Conservation (phyloP, 2,797 vertebrate species). For the Rhinogobio ventralis region DNA sequence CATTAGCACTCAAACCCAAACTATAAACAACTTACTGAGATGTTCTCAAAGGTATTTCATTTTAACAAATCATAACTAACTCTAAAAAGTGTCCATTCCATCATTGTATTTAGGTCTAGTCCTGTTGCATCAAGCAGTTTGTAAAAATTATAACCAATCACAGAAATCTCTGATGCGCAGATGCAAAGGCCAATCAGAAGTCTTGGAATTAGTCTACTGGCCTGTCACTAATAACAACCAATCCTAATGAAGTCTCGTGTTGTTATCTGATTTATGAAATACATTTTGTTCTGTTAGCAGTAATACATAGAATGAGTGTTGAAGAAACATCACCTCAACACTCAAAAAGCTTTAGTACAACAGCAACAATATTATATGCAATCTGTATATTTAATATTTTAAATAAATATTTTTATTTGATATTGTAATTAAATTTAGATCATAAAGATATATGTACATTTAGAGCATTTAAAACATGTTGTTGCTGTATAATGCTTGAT, state of each 20-base stretch:
- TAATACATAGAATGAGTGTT: not conserved
- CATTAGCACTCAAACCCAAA: conserved; percentile 36
- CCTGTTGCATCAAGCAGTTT: not conserved
- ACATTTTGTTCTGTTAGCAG: not conserved
- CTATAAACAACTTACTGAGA: conserved; percentile 12
- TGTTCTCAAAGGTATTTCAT: conserved; percentile 7
- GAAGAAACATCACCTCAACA: not conserved
- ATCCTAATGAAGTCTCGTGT: not conserved
- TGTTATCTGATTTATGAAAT: not conserved
- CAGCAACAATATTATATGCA: not conserved
- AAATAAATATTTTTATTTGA: not conserved
- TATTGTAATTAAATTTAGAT: not conserved
- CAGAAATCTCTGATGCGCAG: not conserved
- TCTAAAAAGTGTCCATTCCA: not conserved
- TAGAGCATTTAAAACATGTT: not conserved
- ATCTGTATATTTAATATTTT: not conserved
- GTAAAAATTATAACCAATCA: not conserved
- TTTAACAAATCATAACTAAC: not conserved
- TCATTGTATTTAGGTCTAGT: not conserved
- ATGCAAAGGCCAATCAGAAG: conserved; percentile 1
- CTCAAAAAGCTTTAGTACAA: not conserved
- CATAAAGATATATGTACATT: not conserved
- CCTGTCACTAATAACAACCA: not conserved
- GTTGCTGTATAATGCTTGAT: not conserved
- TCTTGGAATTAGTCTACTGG: not conserved